Base-by-base conservation (phyloP, 2,113 vertebrate genomes). In the Eidolon helvum region DNA sequence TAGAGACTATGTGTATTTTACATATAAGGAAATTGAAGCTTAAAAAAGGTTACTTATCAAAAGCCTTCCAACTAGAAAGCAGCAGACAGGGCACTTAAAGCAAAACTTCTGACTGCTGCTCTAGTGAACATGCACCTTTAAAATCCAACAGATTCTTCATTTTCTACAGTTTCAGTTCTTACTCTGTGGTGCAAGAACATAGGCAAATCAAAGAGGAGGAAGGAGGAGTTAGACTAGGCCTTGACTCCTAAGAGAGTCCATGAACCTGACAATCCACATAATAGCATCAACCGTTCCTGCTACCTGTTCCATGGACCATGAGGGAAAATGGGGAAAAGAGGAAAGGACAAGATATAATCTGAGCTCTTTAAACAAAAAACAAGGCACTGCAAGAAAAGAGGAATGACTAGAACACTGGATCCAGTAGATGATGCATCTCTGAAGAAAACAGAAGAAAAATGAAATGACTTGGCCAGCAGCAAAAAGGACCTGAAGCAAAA, bases 1-100 rank as follows among this genome's bases (percentile, higher is more conserved):
- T 18, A 86, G 80, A 72, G 22, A 83, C 2, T 71, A 61, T 38
- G 50, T 48, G 30, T 91, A 45, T 38, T 66, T 91, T 69, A 85
- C 77, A 97, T 35, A 94, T 79, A 90, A 95, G 38, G 61, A 93
- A 87, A 95, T 26, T 69, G 61, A 96, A 92, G 72, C 16, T 92
- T 71, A 65, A 87, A 74, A 78, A 90, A 61, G 61, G 40, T 84
- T 38, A 35, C 45, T 65, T 85, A n/a, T 61, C 40, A 24, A 94
- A 92, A 65, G 35, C 57, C 65, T 85, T 95, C 35, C 59, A 48
- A 30, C 18, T 43, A 66, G 53, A 69, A 84, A 82, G 43, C 0
- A 91, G 59, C 40, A 91, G 9, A 18, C 4, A 53, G 30, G 26
- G 83, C 22, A 24, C 87, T n/a, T 4, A 33, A 30, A 83, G 33